Evolutionary conservation across 2,888 invertebrate genomes (phyloP).

Genomic region (Pollenia labialis): DNA sequence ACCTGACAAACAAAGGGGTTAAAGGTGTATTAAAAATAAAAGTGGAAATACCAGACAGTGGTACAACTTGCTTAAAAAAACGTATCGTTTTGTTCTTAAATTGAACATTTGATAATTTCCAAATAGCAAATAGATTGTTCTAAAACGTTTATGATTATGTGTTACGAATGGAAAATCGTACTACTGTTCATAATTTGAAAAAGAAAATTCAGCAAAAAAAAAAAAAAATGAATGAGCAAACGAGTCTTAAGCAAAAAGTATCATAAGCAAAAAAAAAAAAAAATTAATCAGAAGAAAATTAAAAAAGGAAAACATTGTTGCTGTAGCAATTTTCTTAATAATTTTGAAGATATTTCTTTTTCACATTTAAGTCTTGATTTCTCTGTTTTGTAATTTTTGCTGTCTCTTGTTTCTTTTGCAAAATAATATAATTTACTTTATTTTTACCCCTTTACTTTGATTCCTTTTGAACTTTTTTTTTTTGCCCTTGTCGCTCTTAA

Average conservation of each 20-base stretch:
- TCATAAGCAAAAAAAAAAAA: constrained; percentile 36
- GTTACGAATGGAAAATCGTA: no score
- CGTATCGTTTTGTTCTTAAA: no score
- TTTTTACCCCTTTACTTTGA: constrained; percentile 49
- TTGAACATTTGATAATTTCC: no score
- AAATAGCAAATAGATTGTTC: no score
- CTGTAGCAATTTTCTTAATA: constrained; percentile 46
- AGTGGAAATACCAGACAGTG: not conserved
- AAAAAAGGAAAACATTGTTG: constrained; percentile 48
- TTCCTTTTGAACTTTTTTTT: not conserved
- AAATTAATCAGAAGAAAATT: constrained; percentile 17
- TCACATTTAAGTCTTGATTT: constrained; percentile 20
- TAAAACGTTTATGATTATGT: no score
- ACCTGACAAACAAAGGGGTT: not conserved
- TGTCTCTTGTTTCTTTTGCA: not conserved
- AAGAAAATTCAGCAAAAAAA: constrained; percentile 41
- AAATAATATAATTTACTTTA: constrained; percentile 28
- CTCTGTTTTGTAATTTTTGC: constrained; percentile 14
- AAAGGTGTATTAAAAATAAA: not conserved
- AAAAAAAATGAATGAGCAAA: constrained; percentile 32
- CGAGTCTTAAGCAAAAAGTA: not conserved
- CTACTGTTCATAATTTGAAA: constrained; percentile 43
- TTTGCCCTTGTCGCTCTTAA: constrained; percentile 43
- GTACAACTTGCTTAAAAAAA: not conserved
- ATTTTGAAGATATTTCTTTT: constrained; percentile 29